Conservation (phyloP, 2,797 vertebrate species). For the Danio jaintianensis region DNA sequence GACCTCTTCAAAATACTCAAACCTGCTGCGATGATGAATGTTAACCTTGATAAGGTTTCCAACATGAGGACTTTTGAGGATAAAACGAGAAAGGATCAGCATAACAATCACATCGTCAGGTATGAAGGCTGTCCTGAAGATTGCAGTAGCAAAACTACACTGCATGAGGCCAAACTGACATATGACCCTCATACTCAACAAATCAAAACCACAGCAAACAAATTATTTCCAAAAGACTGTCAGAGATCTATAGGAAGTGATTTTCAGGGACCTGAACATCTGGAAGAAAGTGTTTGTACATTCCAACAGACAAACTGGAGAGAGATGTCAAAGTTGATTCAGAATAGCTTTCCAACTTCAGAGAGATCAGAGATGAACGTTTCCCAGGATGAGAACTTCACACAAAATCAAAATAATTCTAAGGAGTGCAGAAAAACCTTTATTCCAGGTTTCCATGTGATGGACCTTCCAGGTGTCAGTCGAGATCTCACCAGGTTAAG, state of each 20-base stretch:
- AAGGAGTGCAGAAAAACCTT: conserved; percentile 83
- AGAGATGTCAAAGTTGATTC: conserved; percentile 92
- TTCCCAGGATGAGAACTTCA: conserved; percentile 88
- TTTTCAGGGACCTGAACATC: conserved; percentile 80
- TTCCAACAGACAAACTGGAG: conserved; percentile 96
- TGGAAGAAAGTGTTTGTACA: conserved; percentile 80
- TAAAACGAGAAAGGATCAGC: conserved; percentile 85
- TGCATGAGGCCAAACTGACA: conserved; percentile 92
- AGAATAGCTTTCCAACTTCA: conserved; percentile 90
- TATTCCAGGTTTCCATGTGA: conserved; percentile 76
- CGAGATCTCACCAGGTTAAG: conserved; percentile 87
- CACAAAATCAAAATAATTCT: conserved; percentile 83
- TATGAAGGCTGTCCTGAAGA: conserved; percentile 80
- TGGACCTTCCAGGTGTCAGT: conserved; percentile 86
- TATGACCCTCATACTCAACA: conserved; percentile 91
- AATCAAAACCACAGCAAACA: conserved; percentile 85
- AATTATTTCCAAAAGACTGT: conserved; percentile 81
- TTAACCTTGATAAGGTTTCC: conserved; percentile 67
- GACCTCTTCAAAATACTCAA: conserved; percentile 66
- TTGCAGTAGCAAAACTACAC: conserved; percentile 82
- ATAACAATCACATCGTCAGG: conserved; percentile 78
- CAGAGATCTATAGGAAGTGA: conserved; percentile 63
- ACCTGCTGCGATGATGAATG: conserved; percentile 38
- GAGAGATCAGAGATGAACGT: conserved; percentile 85
- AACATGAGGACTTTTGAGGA: conserved; percentile 78